Evolutionary conservation across 2,888 invertebrate species (phyloP), one percentile per base, ranked within the genome.

Genomic region (Ochropleura plecta): DNA sequence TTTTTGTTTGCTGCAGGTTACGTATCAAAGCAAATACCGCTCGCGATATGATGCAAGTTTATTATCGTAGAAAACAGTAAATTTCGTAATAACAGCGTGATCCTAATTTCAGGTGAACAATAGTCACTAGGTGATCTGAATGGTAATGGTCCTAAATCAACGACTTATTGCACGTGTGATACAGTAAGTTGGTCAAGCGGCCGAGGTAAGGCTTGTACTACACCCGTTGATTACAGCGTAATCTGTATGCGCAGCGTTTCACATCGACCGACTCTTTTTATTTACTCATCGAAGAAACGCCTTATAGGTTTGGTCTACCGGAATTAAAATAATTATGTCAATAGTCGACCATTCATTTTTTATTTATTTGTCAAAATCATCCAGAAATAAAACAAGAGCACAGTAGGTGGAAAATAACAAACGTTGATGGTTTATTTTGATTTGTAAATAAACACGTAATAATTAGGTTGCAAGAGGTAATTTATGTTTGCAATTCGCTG

Each of bases 151-250:
- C 83, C 88, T 94, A 93, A 95, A 95, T 93, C 87, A 90, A 87
- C 87, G 89, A 86, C 84, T 89, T 86, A 92, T 90, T 90, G 89
- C 86, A 88, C 84, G 89, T 88, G 90, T 92, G 91, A 91, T 91
- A 91, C 92, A 90, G 91, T 90, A 93, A 93, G 93, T 95, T 93
- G 95, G 94, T 93, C 94, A 94, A 90, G 92, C 91, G 91, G 90
- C 87, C 91, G 91, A 91, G 88, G 91, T 88, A 90, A 91, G 90
- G 88, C 85, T 89, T 86, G 82, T 87, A 86, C 86, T 89, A 87
- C 85, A 89, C 85, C 88, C 86, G 83, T 88, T 86, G 89, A 90
- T 90, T 91, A 91, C 86, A 82, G 76, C 79, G 88, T 83, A 88
- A 92, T 94, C 87, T 91, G 91, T 93, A 94, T 94, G 92, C 93